phyloP scores from a whole-genome alignment of 1,140 invertebrate genomes.

The Brachionus rubens region DNA sequence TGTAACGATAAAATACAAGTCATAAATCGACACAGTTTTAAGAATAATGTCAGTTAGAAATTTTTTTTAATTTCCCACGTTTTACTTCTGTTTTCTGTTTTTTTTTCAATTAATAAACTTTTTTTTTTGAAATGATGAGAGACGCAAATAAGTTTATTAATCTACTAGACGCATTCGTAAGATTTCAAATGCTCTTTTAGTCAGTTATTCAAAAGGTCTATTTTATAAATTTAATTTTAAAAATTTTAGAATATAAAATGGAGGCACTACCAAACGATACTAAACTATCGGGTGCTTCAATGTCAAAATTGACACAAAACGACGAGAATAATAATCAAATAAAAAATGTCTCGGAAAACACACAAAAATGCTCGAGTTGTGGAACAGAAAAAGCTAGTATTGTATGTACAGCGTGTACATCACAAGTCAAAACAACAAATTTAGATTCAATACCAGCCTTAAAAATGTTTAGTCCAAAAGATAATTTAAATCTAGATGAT shows the following conservation, averaged over 20 bases:
- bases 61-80: too few relatives aligned
- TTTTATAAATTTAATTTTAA: background rate
- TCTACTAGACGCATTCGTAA: too few relatives aligned
- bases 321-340: conserved; percentile 17
- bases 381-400: background rate
- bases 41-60: too few relatives aligned
- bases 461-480: background rate
- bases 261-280: background rate
- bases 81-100: too few relatives aligned
- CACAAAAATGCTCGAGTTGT: conserved; percentile 2
- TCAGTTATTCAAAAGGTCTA: too few relatives aligned
- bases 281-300: background rate
- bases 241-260: background rate
- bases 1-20: too few relatives aligned
- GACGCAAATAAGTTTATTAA: too few relatives aligned
- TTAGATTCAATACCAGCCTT: background rate
- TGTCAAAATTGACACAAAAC: background rate
- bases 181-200: too few relatives aligned
- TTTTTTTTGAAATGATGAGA: too few relatives aligned
- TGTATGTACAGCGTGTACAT: background rate
- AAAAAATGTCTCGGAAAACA: background rate
- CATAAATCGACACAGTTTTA: too few relatives aligned
- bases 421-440: background rate
- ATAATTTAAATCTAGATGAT: background rate
- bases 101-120: too few relatives aligned